Percentiles rank a stretch among this genome's conserved stretches.
Conservation (phyloP, 2,113 vertebrate genomes). For the Gymnogyps californianus region DNA sequence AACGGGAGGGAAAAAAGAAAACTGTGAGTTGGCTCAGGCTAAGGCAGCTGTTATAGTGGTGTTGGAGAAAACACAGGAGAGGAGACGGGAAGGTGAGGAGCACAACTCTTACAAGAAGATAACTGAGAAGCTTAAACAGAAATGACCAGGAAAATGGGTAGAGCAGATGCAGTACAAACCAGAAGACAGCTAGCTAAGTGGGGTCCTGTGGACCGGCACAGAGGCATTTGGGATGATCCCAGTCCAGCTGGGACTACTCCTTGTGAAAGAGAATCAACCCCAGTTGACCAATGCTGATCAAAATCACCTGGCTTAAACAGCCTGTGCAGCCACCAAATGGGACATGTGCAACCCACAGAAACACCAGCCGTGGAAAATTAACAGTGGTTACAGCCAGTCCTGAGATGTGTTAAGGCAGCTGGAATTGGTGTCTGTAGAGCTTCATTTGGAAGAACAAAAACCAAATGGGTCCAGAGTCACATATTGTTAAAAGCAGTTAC, state of each 20-base stretch:
- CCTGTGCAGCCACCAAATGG: neutral
- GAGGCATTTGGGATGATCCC: neutral
- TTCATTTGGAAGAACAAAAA: neutral
- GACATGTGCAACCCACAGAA: neutral
- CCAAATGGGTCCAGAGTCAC: neutral
- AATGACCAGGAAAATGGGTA: neutral
- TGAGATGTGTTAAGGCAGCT: neutral
- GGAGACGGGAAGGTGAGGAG: neutral
- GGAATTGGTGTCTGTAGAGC: neutral
- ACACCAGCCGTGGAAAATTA: rapidly evolving
- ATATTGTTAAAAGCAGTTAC: neutral
- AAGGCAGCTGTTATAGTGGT: neutral
- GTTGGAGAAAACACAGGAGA: neutral
- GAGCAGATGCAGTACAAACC: neutral
- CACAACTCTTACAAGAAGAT: neutral
- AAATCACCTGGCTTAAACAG: neutral
- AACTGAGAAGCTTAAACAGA: neutral
- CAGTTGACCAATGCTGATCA: neutral
- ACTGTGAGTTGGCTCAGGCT: neutral
- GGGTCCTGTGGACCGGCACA: neutral
- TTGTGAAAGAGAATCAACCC: neutral
- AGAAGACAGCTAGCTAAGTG: neutral
- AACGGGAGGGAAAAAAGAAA: neutral
- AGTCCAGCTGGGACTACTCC: too few species aligned
- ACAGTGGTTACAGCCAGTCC: neutral